Evolutionary conservation across 2,113 vertebrate genomes (phyloP), one percentile per base, ranked within the genome.

Genomic region (Sinocyclocheilus anshuiensis): DNA sequence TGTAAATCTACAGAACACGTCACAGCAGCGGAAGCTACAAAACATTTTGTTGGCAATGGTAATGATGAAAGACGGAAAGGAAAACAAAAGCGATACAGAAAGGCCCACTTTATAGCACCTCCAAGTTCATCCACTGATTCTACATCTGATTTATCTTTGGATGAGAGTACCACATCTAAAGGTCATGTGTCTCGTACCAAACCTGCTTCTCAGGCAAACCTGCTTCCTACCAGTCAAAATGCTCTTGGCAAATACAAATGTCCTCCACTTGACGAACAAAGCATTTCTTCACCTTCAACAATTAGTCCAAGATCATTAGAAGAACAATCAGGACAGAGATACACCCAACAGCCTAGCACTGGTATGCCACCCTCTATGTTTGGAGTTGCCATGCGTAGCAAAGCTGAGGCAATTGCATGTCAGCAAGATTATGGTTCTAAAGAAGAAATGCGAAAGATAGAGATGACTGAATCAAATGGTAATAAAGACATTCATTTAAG

Each of bases 121-220:
- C 57, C 85, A 22, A 24, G 84, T 74, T 91, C 89, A 85, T 93
- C 92, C 11, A 92, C 93, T 36, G 93, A 95, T n/a, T 94, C 93
- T 12, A 92, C 92, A 36, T 36, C 89, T 3, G 92, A 93, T 77
- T 92, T 92, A 67, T 95, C 94, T 13, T 91, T 93, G 22, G 92
- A 93, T 26, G 92, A 92, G 22, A 86, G 87, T 15, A 26, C 65
- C 33, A 77, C 29, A 16, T 15, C 75, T 5, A 86, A 87, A 83
- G 81, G 53, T 48, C 84, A 82, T 87, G 86, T 82, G 61, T 88
- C 33, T 75, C 81, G 59, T 59, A 63, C 84, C 13, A 92, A 90
- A 57, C 71, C 90, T 39, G 48, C 57, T 77, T 50, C 36, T 53
- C 85, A 82, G 50, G 86, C 22, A 26, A 76, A 76, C 10, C 39